Percentiles rank a stretch among this genome's conserved stretches.
Evolutionary conservation across 2,113 vertebrate genomes (phyloP).

Genomic region (Gobius niger): DNA sequence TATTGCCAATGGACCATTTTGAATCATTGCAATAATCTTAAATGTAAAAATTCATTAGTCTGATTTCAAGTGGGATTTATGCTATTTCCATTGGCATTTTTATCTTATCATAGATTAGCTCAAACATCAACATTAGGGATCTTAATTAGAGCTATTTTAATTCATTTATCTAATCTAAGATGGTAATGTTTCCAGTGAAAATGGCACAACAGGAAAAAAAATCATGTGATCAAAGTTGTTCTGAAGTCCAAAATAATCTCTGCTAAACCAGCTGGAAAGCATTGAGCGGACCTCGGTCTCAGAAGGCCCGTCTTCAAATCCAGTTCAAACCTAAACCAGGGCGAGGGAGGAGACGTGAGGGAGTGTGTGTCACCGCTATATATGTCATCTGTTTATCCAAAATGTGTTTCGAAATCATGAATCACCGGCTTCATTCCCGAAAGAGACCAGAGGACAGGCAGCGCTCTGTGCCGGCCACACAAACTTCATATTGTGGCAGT

Average conservation of each 20-base stretch:
- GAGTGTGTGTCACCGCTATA: slow-evolving; percentile 35
- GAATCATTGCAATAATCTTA: too few relatives aligned
- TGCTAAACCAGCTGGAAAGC: slow-evolving; percentile 68
- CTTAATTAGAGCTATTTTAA: too few relatives aligned
- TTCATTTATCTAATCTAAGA: too few relatives aligned
- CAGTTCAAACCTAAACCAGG: background rate
- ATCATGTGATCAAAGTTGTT: too few relatives aligned
- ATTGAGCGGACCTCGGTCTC: slow-evolving; percentile 57
- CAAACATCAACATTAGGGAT: too few relatives aligned
- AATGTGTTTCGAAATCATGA: slow-evolving; percentile 35
- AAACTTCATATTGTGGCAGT: slow-evolving; percentile 2
- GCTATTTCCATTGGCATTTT: too few relatives aligned
- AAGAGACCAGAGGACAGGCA: slow-evolving; percentile 24
- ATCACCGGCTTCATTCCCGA: slow-evolving; percentile 44
- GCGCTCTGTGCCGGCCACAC: slow-evolving; percentile 15
- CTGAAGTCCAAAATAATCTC: background rate
- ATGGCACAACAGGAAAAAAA: too few relatives aligned
- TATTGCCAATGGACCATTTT: too few relatives aligned
- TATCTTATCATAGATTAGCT: too few relatives aligned
- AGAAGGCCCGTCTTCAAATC: background rate
- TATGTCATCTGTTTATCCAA: slow-evolving; percentile 42
- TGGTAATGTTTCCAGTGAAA: too few relatives aligned
- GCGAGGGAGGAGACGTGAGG: slow-evolving; percentile 28
- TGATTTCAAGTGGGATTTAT: too few relatives aligned
- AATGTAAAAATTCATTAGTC: too few relatives aligned